These are phyloP conservation scores for Gymnothorax javanicus DNA, from an alignment of 2,797 vertebrate species.

Conservation along the genomic window DNA sequence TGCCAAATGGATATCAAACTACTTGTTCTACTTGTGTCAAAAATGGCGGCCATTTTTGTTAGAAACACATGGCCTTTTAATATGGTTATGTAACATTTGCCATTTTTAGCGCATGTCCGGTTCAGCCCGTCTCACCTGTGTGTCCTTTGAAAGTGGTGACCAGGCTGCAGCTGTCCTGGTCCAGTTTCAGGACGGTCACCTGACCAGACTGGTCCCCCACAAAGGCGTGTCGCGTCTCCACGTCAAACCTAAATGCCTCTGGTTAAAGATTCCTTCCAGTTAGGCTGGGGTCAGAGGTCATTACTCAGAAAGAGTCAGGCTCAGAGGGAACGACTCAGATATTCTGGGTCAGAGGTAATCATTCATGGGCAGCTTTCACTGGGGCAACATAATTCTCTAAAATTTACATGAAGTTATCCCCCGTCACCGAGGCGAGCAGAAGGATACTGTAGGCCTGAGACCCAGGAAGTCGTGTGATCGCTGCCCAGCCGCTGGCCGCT, in stretches of 20 bases:
- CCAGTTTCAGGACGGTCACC: slow-evolving; percentile 96
- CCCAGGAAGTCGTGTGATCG: slow-evolving; percentile 85
- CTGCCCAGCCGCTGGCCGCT: slow-evolving; percentile 88
- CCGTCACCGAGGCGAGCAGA: slow-evolving; percentile 34
- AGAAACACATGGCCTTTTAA: too few species aligned
- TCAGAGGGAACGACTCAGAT: too few species aligned
- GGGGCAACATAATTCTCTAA: too few species aligned
- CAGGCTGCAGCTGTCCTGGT: slow-evolving; percentile 91
- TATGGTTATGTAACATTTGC: too few species aligned
- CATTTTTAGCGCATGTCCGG: neutral
- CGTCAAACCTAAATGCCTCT: slow-evolving; percentile 83
- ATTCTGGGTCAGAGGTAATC: neutral
- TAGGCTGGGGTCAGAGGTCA: neutral
- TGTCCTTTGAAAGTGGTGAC: slow-evolving; percentile 97
- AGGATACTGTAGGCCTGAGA: slow-evolving; percentile 98
- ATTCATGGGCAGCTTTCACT: neutral
- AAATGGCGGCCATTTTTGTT: too few species aligned
- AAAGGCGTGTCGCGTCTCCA: slow-evolving; percentile 95
- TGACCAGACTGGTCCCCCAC: slow-evolving; percentile 96
- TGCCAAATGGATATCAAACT: too few species aligned
- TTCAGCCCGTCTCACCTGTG: slow-evolving; percentile 75
- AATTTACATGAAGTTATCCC: too few species aligned
- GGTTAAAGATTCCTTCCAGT: slow-evolving; percentile 60
- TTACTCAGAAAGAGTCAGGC: neutral
- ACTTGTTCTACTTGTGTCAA: too few species aligned